Percentiles rank a stretch among this genome's conserved stretches.
These are phyloP conservation scores for Tachina fera DNA, from an alignment of 2,888 invertebrate genomes.

Conservation along the genomic window DNA sequence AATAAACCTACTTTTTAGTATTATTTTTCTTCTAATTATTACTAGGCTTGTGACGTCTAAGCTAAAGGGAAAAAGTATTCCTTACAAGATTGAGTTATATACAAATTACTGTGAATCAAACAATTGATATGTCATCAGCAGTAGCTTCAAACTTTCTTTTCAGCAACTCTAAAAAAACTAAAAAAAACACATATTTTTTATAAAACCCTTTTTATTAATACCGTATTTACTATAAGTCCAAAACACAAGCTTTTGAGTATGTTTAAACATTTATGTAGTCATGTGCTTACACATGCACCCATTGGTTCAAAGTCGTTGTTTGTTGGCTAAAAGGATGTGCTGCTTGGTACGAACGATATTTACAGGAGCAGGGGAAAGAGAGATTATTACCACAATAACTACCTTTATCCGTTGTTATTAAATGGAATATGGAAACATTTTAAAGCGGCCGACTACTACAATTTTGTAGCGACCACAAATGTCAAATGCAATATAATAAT, in stretches of 20 bases:
- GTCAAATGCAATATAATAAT: constrained; percentile 73
- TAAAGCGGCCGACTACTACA: constrained; percentile 54
- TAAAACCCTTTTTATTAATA: not conserved
- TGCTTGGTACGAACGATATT: not conserved
- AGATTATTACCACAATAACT: constrained; percentile 68
- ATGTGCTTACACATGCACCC: constrained; percentile 47
- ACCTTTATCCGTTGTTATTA: constrained; percentile 67
- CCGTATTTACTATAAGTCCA: constrained; percentile 39
- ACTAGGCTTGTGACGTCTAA: no score
- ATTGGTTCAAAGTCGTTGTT: not conserved
- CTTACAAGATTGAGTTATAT: no score
- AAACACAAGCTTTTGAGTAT: constrained; percentile 51
- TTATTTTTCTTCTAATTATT: no score
- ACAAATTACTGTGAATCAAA: no score
- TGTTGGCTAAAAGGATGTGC: not conserved
- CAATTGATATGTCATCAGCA: no score
- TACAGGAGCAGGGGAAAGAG: constrained; percentile 2
- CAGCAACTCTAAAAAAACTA: no score
- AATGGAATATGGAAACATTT: constrained; percentile 64
- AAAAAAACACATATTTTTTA: not conserved
- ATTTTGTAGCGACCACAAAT: constrained; percentile 71
- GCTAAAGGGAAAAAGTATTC: no score
- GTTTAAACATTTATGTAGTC: constrained; percentile 55
- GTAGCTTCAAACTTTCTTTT: no score
- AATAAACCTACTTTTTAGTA: no score